phyloP scores from a whole-genome alignment of 2,113 vertebrate species.

The Myotis davidii region DNA sequence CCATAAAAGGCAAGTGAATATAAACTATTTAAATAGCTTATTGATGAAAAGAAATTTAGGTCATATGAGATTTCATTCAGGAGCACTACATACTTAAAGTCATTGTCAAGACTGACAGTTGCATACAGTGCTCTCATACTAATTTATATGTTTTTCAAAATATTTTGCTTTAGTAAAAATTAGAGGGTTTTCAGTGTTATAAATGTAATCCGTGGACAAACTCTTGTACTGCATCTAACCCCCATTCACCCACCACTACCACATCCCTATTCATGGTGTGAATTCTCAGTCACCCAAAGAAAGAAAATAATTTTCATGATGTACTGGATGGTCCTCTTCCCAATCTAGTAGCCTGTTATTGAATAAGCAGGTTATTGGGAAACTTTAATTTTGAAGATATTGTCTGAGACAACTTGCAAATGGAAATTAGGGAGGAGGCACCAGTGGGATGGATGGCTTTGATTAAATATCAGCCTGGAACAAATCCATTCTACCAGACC shows the following conservation, averaged over 20 bases:
- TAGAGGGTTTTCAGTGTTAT: neutral
- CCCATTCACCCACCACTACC: neutral
- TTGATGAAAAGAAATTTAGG: constrained; percentile 43
- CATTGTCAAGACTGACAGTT: neutral
- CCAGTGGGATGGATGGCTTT: neutral
- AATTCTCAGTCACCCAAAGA: neutral
- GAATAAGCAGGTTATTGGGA: neutral
- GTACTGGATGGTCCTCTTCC: neutral
- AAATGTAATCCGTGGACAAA: neutral
- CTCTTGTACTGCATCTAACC: neutral
- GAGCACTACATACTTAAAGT: neutral
- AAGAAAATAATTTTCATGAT: constrained; percentile 10
- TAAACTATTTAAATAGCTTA: constrained; percentile 34
- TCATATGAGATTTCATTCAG: neutral
- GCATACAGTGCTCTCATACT: neutral
- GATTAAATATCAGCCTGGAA: neutral
- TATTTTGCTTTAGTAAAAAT: constrained; percentile 38
- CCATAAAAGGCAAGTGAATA: neutral
- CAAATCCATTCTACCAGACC: neutral
- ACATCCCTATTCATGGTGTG: neutral
- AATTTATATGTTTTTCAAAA: neutral
- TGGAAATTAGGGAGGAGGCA: neutral
- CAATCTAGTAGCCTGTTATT: neutral
- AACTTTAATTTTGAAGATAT: constrained; percentile 5
- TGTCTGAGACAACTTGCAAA: neutral